phyloP scores from a whole-genome alignment of 1,140 invertebrate genomes.

The Drosophila kohkoa region DNA sequence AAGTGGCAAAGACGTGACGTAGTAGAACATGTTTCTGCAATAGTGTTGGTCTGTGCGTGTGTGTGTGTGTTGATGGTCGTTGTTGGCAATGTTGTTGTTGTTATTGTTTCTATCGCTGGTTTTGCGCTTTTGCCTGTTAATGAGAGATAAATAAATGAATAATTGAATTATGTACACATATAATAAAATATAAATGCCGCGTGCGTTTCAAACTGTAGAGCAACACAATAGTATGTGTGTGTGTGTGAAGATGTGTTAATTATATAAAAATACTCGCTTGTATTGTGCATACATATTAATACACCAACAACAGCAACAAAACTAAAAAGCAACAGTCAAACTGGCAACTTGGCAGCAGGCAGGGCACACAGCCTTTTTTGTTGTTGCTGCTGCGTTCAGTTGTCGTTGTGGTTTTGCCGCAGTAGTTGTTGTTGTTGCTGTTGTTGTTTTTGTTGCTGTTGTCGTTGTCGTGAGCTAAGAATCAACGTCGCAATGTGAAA shows the following conservation, averaged over 20 bases:
- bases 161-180: conserved; percentile 72
- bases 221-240: neutral
- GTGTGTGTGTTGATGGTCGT: conserved; percentile 30
- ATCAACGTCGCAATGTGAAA: conserved; percentile 59
- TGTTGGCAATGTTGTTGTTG: conserved; percentile 50
- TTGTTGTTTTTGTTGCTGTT: conserved; percentile 16
- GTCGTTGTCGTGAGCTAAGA: conserved; percentile 55
- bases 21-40: conserved; percentile 77
- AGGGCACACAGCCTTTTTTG: conserved; percentile 1
- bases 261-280: conserved; percentile 58
- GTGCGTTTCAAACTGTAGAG: conserved; percentile 32
- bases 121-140: conserved; percentile 63
- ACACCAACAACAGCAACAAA: neutral
- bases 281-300: conserved; percentile 22
- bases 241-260: conserved; percentile 71
- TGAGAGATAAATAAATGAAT: conserved; percentile 82
- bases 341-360: conserved; percentile 20
- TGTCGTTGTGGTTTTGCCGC: conserved; percentile 22
- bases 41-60: conserved; percentile 66
- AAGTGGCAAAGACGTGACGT: conserved; percentile 61
- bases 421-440: conserved; percentile 14
- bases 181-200: conserved; percentile 54
- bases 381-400: neutral
- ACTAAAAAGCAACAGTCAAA: conserved; percentile 47
- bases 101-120: conserved; percentile 56